Evolutionary conservation across 1,140 invertebrate genomes (phyloP), one percentile per base, ranked within the genome.

Genomic region (Hermatobates lingyangjiaoensis): DNA sequence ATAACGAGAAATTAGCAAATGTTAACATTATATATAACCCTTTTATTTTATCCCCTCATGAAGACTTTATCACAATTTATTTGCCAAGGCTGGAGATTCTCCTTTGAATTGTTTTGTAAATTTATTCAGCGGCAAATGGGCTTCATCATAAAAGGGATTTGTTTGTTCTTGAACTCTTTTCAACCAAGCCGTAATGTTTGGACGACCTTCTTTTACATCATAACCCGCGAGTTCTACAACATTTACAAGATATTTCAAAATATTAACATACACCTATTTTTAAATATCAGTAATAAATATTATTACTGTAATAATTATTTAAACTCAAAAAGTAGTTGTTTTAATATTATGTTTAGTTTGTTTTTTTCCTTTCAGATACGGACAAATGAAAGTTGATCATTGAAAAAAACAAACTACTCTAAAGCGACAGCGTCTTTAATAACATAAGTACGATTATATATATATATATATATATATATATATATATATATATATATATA

Each of bases 141-240:
- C 49, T 45, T 45, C 42, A 27, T 51, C 50, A 51, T 51, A 51
- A 34, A 28, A 25, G 21, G 50, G 50, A 45, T 51, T 51, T 15
- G 44, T 45, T 51, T 45, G 18, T 12, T 12, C 18, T 34, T 24
- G 27, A 4, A 51, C 44, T 30, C 42, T 15, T 5, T 45, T 27
- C 26, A 51, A 21, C 40, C 42, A 51, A 3, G 7, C 40, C 14
- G 26, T 18, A 15, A 51, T 45, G 12, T 14, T 20, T 30, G 50
- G 42, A 26, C 50, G 2, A 25, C 50, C 50, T 21, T 45, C 27
- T 45, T 44, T 51, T 25, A 28, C 20, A 28, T 51, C 23, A 51
- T 23, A 51, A 27, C 34, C 50, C 28, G 26, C 15, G 23, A 51
- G 15, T n/a, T 3, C 50, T 51, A 20, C 27, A 30, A 51, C 18